phyloP scores from a whole-genome alignment of 1,140 invertebrate species.

The Andricus grossulariae region DNA sequence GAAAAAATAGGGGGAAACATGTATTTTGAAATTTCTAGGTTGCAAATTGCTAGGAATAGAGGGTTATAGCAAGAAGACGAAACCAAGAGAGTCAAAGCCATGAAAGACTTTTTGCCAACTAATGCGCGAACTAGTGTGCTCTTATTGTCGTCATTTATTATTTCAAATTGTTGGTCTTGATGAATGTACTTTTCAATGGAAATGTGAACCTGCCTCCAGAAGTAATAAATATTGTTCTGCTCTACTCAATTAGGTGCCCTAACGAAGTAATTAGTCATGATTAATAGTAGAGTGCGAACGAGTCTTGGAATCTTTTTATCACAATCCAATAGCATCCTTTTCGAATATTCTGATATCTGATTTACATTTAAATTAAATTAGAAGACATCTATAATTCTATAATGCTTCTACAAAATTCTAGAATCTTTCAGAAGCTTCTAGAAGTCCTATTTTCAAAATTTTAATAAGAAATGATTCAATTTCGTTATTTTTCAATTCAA shows the following conservation, averaged over 20 bases:
- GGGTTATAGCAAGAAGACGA: background rate
- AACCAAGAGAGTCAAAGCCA: background rate
- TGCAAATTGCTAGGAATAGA: slow-evolving; percentile 18
- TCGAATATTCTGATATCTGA: too few relatives aligned
- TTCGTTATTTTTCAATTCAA: too few relatives aligned
- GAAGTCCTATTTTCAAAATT: too few relatives aligned
- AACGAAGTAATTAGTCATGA: slow-evolving; percentile 23
- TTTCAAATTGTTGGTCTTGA: slow-evolving; percentile 4
- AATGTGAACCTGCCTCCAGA: background rate
- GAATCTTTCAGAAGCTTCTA: too few relatives aligned
- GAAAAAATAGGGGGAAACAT: background rate
- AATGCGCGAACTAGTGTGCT: slow-evolving; percentile 27
- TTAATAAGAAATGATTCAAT: too few relatives aligned
- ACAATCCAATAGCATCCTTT: background rate
- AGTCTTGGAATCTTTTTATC: slow-evolving; percentile 7
- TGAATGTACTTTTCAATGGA: slow-evolving; percentile 15
- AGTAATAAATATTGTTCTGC: slow-evolving; percentile 24
- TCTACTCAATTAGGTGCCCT: slow-evolving; percentile 16
- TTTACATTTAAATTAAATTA: too few relatives aligned
- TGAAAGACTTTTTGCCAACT: slow-evolving; percentile 13
- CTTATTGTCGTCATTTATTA: slow-evolving; percentile 21
- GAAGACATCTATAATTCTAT: too few relatives aligned
- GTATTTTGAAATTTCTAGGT: slow-evolving; percentile 1
- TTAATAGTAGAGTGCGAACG: slow-evolving; percentile 7
- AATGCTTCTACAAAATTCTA: too few relatives aligned